A percentile compares a stretch with the other conserved stretches of the same genome.
Evolutionary conservation across 1,140 invertebrate species (phyloP).

Genomic region (Platorchestia sp.): DNA sequence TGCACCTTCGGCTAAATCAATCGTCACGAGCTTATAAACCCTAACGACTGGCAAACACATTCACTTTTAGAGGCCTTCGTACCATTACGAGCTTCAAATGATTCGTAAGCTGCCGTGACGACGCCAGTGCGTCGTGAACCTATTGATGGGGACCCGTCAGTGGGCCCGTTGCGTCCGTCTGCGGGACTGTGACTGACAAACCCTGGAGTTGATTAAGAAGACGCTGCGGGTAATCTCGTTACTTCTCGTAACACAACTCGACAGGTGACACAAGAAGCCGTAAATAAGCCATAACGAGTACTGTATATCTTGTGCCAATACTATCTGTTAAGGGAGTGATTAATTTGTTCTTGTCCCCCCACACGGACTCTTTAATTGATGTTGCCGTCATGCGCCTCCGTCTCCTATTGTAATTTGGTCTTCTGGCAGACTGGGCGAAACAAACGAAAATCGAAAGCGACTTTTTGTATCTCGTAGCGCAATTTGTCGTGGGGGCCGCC

Average conservation of each 20-base stretch:
- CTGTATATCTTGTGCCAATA: constrained; percentile 25
- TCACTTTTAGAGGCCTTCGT: constrained; percentile 28
- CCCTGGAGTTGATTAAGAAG: constrained; percentile 34
- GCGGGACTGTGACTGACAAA: background rate
- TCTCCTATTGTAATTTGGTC: background rate
- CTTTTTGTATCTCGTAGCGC: background rate
- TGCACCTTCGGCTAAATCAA: constrained; percentile 20
- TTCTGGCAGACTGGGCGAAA: background rate
- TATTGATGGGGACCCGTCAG: background rate
- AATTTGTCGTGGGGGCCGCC: constrained; percentile 10
- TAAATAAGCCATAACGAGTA: constrained; percentile 33
- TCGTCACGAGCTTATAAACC: constrained; percentile 29
- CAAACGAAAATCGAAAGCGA: constrained; percentile 20
- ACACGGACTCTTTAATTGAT: background rate
- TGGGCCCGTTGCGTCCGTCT: background rate
- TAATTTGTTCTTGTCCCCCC: constrained; percentile 22
- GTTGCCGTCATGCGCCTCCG: background rate
- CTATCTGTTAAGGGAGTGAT: constrained; percentile 7
- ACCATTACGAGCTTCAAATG: constrained; percentile 31
- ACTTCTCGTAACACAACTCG: constrained; percentile 48
- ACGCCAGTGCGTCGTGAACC: background rate
- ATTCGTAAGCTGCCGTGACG: background rate
- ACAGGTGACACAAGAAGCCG: constrained; percentile 9
- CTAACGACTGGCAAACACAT: constrained; percentile 41
- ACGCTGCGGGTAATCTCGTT: constrained; percentile 17